phyloP scores from a whole-genome alignment of 1,140 invertebrate genomes.

The Apis cerana region DNA sequence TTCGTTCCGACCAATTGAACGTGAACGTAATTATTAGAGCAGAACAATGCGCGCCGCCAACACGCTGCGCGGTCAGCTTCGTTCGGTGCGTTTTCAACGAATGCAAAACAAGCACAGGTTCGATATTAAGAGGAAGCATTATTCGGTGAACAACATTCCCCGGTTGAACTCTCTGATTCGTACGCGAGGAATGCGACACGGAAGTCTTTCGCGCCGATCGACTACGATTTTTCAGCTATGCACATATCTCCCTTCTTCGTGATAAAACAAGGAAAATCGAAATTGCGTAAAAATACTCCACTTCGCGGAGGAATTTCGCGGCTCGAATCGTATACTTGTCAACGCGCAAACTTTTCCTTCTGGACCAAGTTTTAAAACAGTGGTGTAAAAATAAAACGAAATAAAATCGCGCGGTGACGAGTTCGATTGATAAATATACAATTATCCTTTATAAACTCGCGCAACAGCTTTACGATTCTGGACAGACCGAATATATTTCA shows the following conservation, averaged over 20 bases:
- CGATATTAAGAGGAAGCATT: constrained; percentile 20
- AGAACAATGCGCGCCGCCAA: constrained; percentile 60
- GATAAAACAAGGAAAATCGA: neutral
- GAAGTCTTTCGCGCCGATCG: neutral
- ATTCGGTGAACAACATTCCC: constrained; percentile 30
- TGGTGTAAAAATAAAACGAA: too few relatives aligned
- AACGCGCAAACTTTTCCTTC: neutral
- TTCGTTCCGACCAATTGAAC: constrained; percentile 60
- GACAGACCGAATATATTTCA: neutral
- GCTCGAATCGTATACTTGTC: neutral
- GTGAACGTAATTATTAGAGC: constrained; percentile 62
- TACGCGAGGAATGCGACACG: constrained; percentile 16
- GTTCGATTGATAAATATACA: too few relatives aligned
- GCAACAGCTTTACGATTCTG: neutral
- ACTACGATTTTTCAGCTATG: neutral
- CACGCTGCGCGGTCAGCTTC: constrained; percentile 12
- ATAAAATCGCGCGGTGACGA: too few relatives aligned
- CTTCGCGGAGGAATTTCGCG: neutral
- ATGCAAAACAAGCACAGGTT: neutral
- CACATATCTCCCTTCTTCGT: neutral
- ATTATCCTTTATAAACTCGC: neutral
- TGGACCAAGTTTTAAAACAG: neutral
- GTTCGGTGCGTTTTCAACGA: constrained; percentile 12
- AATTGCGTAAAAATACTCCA: neutral
- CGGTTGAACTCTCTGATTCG: neutral